These are phyloP conservation scores for Carassius carassius DNA, from an alignment of 2,113 vertebrate genomes.

Conservation along the genomic window DNA sequence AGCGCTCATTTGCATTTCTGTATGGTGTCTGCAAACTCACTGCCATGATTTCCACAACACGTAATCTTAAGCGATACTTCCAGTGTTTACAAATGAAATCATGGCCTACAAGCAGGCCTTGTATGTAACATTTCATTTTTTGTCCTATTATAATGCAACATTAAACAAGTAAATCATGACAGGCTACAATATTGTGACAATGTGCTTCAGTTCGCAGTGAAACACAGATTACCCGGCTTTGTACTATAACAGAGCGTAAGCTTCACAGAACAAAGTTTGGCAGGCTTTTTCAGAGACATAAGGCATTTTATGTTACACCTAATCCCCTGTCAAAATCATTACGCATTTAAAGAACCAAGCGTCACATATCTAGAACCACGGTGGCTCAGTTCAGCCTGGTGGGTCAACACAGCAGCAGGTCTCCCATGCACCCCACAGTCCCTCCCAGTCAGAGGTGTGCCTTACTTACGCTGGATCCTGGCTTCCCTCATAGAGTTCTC, in stretches of 20 bases:
- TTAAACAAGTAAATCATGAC: not conserved
- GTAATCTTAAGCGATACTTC: not conserved
- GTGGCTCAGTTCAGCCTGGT: slow-evolving; percentile 69
- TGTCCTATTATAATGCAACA: not conserved
- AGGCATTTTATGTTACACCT: slow-evolving; percentile 73
- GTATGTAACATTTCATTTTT: not conserved
- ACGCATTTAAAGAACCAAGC: slow-evolving; percentile 70
- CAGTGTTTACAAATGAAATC: not conserved
- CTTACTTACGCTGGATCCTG: slow-evolving; percentile 92
- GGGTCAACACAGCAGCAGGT: slow-evolving; percentile 79
- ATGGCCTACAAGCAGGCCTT: slow-evolving; percentile 26
- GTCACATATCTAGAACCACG: slow-evolving; percentile 70
- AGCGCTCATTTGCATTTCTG: slow-evolving; percentile 22
- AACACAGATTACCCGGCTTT: slow-evolving; percentile 6
- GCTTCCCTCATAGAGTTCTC: slow-evolving; percentile 95
- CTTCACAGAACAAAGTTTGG: slow-evolving; percentile 67
- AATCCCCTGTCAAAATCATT: slow-evolving; percentile 77
- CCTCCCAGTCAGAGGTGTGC: slow-evolving; percentile 80
- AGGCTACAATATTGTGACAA: slow-evolving; percentile 2
- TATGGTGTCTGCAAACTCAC: slow-evolving; percentile 31
- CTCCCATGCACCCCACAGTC: slow-evolving; percentile 64
- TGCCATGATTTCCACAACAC: not conserved
- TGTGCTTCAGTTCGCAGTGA: slow-evolving; percentile 1
- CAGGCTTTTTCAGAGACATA: slow-evolving; percentile 68
- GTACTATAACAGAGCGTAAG: not conserved